Evolutionary conservation across 2,113 vertebrate genomes (phyloP), one percentile per base, ranked within the genome.

Genomic region (Strix aluco): DNA sequence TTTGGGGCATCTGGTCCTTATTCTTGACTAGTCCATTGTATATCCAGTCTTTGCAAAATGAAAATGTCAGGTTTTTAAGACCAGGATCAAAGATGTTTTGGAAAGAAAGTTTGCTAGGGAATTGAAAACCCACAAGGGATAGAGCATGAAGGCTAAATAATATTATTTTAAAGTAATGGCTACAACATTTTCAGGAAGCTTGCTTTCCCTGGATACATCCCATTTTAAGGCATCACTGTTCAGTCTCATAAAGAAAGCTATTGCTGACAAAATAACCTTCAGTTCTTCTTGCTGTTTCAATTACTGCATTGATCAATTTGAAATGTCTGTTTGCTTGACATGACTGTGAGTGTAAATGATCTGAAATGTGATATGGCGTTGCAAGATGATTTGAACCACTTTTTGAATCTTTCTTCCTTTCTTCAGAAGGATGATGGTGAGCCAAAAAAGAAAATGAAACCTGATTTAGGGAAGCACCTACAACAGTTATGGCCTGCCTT

Each of bases 181-280:
- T 80, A 89, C 91, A 94, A 93, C 85, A 90, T 88, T 92, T 88
- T 95, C 92, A 96, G 97, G 88, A 97, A 95, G 90, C 74, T 96
- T 87, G 88, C 88, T 92, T 82, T 95, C 93, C 83, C 88, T 85
- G 85, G 95, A 92, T 73, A 95, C 92, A 96, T 96, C 90, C 92
- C 88, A 95, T 97, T 96, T 96, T 81, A 97, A 96, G 92, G 73
- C 95, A 97, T 95, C 93, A 83, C 94, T 97, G 92, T 97, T 97
- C 71, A 70, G 86, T 94, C 91, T 97, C 86, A 92, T 97, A 97
- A 97, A 93, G 93, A 79, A 79, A 1, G 0, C 59, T 84, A 22
- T 72, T 93, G 85, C 95, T 95, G 91, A 92, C 86, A 94, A 89
- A 96, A 95, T 75, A 65, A 78, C 86, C 40, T 85, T 61, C 63